Base-by-base conservation (phyloP, 1,140 invertebrate genomes). In the Papilio glaucus region DNA sequence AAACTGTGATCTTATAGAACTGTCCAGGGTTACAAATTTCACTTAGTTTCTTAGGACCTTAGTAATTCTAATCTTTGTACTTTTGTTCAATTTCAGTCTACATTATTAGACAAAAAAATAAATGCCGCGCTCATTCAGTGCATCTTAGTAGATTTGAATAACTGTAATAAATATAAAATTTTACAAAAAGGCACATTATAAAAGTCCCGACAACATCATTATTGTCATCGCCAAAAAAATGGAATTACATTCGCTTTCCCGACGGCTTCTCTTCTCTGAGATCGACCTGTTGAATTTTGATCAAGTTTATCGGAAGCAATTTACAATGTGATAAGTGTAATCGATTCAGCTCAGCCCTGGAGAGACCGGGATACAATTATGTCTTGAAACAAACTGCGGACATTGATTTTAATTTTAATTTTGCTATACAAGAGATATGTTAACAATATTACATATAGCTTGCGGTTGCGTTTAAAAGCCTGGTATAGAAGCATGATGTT, bases 241-340 rank as follows among this genome's bases (percentile, higher is more conserved):
- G 49, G 24, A 24, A 57, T 57, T 6, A 57, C 21, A 57, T 57
- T 57, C 18, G 45, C 45, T 24, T 12, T 24, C 49, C 49, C 49
- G 24, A 10, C 21, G 6, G 29, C 29, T 33, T 33, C 49, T 53
- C 45, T 24, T 9, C 49, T 24, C 49, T 6, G 2, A 5, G 49
- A 57, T 57, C 49, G 49, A 57, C 49, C 49, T 57, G 49, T 57
- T 57, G 49, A 57, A 57, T 57, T 57, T 57, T 57, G 21, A 57
- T 57, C 49, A 57, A 57, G 21, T 57, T 57, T 57, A 57, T 57
- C 24, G 49, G 12, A 24, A 24, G 49, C 49, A 57, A 57, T 57
- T 57, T 57, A 57, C 49, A 57, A 57, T 57, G 21, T 24, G 49
- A 57, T 57, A 57, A 57, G 18, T 57, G 49, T 57, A 57, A 57